Base-by-base conservation (phyloP, 2,797 vertebrate genomes). In the Vultur gryphus region DNA sequence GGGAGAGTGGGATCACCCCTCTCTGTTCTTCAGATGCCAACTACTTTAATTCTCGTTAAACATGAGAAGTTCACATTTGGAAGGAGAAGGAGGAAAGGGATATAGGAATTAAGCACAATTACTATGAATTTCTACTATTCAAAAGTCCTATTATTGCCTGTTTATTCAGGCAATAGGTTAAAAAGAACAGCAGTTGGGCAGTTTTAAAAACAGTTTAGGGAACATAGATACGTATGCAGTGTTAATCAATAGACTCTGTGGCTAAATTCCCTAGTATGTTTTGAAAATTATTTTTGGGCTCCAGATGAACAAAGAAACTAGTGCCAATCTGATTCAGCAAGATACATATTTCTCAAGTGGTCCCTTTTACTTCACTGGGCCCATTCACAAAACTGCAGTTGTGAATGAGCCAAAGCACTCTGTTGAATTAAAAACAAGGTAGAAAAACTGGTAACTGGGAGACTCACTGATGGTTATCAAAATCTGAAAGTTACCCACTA, bases 261-360 rank as follows among this genome's bases (percentile, higher is more conserved):
- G 57, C 71, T 87, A 44, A 79, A 80, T 87, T 87, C 64, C 23
- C 71, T 55, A 8, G 35, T 64, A 86, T 61, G 76, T 81, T 94
- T 91, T 81, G 52, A 81, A 87, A 52, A 69, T 54, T 91, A 87
- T 85, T 95, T 96, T 87, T 84, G 89, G 89, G 37, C 67, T 92
- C 87, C 91, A 94, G 89, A 94, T 89, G 90, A 84, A 75, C 67
- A 62, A 82, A 62, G 46, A 88, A 93, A 86, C 26, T 23, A 49
- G 31, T 69, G 84, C 58, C 88, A 93, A 52, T 75, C 48, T 85
- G 90, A 93, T 71, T 94, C 89, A 93, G 84, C 82, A 77, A 87
- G 31, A 91, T 37, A 67, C 0, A 0, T 31, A 61, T 46, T 95
- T 73, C 52, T 78, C 10, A 19, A 64, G 31, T 35, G 61, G 39